Conservation (phyloP, 2,113 vertebrate species). For the Sinocyclocheilus anophthalmus region DNA sequence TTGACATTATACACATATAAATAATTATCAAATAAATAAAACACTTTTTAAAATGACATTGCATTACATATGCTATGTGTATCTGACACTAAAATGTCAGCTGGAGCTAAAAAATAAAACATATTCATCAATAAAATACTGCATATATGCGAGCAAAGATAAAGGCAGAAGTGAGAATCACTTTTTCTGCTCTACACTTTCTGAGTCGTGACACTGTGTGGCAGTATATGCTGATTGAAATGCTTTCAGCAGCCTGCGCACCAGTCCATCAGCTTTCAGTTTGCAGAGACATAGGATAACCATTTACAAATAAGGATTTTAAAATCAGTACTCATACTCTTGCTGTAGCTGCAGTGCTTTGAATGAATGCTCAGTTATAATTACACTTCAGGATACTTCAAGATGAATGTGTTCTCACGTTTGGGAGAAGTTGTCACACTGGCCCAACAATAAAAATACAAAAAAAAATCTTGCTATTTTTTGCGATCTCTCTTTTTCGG, state of each 20-base stretch:
- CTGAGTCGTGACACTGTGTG: conserved; percentile 72
- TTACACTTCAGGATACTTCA: too few species aligned
- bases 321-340: neutral
- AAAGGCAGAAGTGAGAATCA: neutral
- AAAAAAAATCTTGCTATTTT: too few species aligned
- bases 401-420: neutral
- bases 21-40: too few species aligned
- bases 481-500: too few species aligned
- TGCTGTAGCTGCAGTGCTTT: neutral
- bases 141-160: neutral
- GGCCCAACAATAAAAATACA: too few species aligned
- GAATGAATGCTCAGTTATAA: neutral
- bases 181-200: neutral
- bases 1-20: too few species aligned
- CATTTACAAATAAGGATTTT: neutral
- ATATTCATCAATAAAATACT: too few species aligned
- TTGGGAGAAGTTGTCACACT: neutral
- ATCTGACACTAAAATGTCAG: neutral
- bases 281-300: too few species aligned
- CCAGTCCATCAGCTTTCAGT: neutral
- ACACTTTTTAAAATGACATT: too few species aligned
- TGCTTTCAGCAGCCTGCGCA: neutral
- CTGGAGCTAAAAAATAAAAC: neutral
- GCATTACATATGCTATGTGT: too few species aligned
- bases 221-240: conserved; percentile 72